Evolutionary conservation across 2,113 vertebrate species (phyloP), one percentile per base, ranked within the genome.

Genomic region (Entomyzon cyanotis): DNA sequence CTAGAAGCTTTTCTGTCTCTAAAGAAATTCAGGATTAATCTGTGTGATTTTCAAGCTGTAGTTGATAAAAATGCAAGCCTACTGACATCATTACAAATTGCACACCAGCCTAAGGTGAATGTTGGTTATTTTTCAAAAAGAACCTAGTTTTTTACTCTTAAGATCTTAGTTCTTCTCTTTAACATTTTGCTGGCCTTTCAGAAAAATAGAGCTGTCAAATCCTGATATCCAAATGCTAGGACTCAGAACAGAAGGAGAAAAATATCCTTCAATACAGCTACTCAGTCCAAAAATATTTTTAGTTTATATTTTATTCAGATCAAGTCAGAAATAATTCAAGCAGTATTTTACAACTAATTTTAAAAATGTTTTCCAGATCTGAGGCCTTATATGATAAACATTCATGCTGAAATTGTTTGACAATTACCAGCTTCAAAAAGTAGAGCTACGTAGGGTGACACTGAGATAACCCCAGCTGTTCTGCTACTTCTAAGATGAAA

Each of bases 401-500:
- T 83, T 79, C 28, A 15, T 39, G 62, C 47, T 79, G 84, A 68
- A 93, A 64, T 79, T 87, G 18, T 89, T 71, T 94, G 84, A 89
- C 39, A 55, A 80, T 80, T 83, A 83, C 21, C 47, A 77, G 75
- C 75, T 94, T 90, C 50, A 93, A 77, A 88, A 94, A 88, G 21
- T 2, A 3, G 30, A 94, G 39, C 39, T 92, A 81, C 80, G 62
- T 42, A 74, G 24, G 39, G 39, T 47, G 37, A 83, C 33, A 65
- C 50, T 35, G 75, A 85, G 50, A 80, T 91, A 95, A 88, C 75
- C 70, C 63, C 73, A 77, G 63, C 50, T 70, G 55, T 80, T 91
- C 59, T 83, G 42, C 42, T 84, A 55, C 75, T 80, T 90, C 75
- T 83, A 59, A 94, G 63, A 91, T 69, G 64, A 90, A 93, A 92